Evolutionary conservation across 2,797 vertebrate species (phyloP).

Genomic region (Novumbra hubbsi): DNA sequence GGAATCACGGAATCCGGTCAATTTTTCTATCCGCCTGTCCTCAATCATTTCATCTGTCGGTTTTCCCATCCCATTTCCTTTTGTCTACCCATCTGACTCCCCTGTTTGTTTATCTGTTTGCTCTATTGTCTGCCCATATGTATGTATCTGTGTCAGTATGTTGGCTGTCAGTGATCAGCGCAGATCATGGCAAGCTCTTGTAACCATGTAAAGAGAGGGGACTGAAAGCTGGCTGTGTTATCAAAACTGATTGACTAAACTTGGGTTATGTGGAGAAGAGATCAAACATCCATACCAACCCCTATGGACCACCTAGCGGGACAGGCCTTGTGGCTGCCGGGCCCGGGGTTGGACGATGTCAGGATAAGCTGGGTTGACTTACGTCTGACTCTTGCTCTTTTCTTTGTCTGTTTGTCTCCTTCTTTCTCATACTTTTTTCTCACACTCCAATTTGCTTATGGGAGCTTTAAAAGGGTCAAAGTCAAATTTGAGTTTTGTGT

Average conservation of each 20-base stretch:
- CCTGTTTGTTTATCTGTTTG: conserved; percentile 32
- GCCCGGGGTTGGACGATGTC: not conserved
- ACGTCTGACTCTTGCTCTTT: not conserved
- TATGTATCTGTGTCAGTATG: not conserved
- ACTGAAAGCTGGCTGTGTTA: not conserved
- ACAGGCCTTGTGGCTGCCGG: not conserved
- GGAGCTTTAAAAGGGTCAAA: not conserved
- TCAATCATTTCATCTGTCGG: not conserved
- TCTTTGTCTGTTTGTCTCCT: conserved; percentile 23
- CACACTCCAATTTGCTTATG: not conserved
- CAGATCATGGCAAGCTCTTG: not conserved
- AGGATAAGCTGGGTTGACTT: not conserved
- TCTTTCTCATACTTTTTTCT: conserved; percentile 15
- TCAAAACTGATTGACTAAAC: not conserved
- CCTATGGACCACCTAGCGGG: not conserved
- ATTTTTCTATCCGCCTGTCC: not conserved
- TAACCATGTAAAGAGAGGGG: not conserved
- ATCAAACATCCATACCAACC: not conserved
- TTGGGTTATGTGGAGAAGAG: not conserved
- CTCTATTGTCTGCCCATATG: not conserved
- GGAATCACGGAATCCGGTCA: not conserved
- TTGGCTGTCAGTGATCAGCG: not conserved
- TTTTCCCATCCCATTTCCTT: not conserved
- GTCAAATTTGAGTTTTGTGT: conserved; percentile 16
- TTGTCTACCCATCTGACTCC: conserved; percentile 10